A percentile compares a stretch with the other conserved stretches of the same genome.
Evolutionary conservation across 2,113 vertebrate species (phyloP).

Genomic region (Mungos mungo): DNA sequence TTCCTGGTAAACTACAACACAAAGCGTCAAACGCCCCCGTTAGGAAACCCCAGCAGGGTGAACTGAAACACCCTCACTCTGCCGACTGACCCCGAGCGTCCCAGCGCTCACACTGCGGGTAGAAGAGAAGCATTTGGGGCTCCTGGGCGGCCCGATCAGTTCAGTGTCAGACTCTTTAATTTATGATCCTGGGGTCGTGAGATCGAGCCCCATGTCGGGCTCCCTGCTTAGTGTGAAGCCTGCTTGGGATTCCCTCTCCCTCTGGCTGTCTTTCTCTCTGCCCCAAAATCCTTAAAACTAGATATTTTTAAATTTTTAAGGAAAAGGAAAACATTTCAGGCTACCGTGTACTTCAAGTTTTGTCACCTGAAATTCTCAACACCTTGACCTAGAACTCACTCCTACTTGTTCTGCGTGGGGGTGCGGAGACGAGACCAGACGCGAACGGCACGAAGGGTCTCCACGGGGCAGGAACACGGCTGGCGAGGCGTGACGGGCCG

Average conservation of each 20-base stretch:
- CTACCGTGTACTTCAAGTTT: not conserved
- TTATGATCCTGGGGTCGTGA: no score
- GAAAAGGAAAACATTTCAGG: not conserved
- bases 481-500: fast-evolving
- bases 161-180: no score
- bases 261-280: no score
- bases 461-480: fast-evolving
- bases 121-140: not conserved
- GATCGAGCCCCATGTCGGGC: no score
- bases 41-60: not conserved
- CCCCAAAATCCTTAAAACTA: not conserved
- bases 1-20: not conserved
- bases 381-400: not conserved
- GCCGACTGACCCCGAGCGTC: no score
- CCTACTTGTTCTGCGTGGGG: no score
- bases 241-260: no score
- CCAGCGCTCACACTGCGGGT: no score
- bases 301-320: not conserved
- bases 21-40: not conserved
- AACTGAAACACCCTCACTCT: fast-evolving
- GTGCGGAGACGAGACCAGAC: fast-evolving
- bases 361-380: not conserved
- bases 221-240: no score
- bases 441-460: not conserved
- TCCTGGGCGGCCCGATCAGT: no score